Evolutionary conservation across 1,140 invertebrate species (phyloP).

Genomic region (Helicoverpa zea): DNA sequence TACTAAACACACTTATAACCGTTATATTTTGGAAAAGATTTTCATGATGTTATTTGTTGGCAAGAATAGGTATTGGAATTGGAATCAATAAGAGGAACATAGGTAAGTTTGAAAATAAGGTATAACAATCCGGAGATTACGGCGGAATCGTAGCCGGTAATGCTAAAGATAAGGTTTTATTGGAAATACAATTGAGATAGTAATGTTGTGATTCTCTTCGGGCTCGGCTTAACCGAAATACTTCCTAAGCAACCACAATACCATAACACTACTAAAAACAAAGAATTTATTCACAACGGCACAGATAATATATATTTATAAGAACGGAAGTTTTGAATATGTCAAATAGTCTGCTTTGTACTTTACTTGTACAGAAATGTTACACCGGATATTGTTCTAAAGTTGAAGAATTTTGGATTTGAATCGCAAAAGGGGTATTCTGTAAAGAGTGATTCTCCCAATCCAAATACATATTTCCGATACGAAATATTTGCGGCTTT

Average conservation of each 20-base stretch:
- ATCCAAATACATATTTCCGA: constrained; percentile 22
- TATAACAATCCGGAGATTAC: not conserved
- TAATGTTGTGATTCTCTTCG: too few relatives aligned
- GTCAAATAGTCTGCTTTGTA: not conserved
- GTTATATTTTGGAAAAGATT: constrained; percentile 9
- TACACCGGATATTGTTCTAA: constrained; percentile 14
- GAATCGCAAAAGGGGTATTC: not conserved
- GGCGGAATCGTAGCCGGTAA: not conserved
- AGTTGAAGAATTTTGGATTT: constrained; percentile 14
- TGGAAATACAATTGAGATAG: not conserved
- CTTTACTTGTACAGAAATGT: not conserved
- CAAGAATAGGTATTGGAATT: too few relatives aligned
- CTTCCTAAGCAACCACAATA: too few relatives aligned
- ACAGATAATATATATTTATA: too few relatives aligned
- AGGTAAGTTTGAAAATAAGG: not conserved
- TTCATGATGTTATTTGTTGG: not conserved
- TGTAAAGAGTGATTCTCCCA: not conserved
- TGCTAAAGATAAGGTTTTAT: not conserved
- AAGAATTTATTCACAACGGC: too few relatives aligned
- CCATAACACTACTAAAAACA: too few relatives aligned
- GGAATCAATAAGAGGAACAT: not conserved
- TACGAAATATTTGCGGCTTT: constrained; percentile 17
- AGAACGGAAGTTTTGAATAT: too few relatives aligned
- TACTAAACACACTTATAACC: constrained; percentile 11
- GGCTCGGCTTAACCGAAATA: too few relatives aligned